A percentile compares a stretch with the other conserved stretches of the same genome.
Evolutionary conservation across 2,113 vertebrate species (phyloP).

Genomic region (Gila orcuttii): DNA sequence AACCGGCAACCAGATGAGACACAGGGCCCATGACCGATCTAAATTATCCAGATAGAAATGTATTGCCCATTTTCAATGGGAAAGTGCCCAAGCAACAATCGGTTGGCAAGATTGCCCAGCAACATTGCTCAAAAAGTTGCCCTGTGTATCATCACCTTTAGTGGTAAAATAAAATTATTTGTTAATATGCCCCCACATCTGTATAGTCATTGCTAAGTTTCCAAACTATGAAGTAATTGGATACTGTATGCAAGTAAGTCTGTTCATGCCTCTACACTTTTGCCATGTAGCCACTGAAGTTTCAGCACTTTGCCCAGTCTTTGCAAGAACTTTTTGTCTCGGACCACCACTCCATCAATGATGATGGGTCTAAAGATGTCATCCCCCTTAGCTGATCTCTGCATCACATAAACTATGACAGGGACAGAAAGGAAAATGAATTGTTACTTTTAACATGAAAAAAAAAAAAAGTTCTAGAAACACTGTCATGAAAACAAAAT

Average conservation of each 20-base stretch:
- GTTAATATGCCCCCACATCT: no score
- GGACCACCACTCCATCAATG: constrained; percentile 13
- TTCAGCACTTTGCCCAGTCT: constrained; percentile 31
- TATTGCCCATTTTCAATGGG: no score
- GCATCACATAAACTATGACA: background rate
- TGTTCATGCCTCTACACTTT: constrained; percentile 26
- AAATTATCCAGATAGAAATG: no score
- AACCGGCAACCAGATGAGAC: no score
- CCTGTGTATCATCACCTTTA: no score
- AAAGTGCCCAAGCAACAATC: no score
- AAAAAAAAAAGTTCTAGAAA: background rate
- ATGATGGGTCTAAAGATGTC: constrained; percentile 9
- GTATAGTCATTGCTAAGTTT: background rate
- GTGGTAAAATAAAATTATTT: no score
- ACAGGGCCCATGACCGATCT: no score
- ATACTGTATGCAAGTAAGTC: background rate
- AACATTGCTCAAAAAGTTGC: no score
- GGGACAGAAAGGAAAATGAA: background rate
- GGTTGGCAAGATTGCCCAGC: no score
- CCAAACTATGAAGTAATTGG: background rate
- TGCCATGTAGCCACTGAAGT: constrained; percentile 22
- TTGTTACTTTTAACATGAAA: background rate
- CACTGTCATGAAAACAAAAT: background rate
- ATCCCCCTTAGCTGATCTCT: background rate
- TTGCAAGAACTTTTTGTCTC: constrained; percentile 30